phyloP scores from a whole-genome alignment of 2,888 invertebrate species.

The Lochmaea crataegi region DNA sequence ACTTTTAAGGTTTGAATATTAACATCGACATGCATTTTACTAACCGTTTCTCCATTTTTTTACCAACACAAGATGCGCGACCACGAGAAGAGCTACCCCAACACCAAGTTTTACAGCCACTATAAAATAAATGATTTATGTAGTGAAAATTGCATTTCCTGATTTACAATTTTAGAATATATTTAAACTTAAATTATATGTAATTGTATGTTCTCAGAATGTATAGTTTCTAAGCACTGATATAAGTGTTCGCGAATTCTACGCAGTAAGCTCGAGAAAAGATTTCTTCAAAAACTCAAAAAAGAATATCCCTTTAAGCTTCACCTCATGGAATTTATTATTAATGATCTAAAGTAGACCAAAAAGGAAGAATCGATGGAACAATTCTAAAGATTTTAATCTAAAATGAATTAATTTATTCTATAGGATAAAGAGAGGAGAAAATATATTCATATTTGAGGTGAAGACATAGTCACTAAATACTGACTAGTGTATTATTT shows the following conservation, averaged over 20 bases:
- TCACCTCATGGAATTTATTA: too few species aligned
- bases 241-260: neutral
- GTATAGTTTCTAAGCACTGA: neutral
- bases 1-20: constrained; percentile 24
- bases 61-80: constrained; percentile 87
- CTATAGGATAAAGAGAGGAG: too few species aligned
- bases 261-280: neutral
- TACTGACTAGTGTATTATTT: too few species aligned
- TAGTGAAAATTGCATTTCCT: constrained; percentile 62
- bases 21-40: constrained; percentile 64
- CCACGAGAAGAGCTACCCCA: constrained; percentile 85
- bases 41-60: constrained; percentile 81
- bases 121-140: constrained; percentile 71
- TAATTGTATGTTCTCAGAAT: constrained; percentile 18
- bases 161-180: constrained; percentile 57
- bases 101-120: constrained; percentile 89
- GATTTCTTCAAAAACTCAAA: too few species aligned
- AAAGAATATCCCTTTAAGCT: too few species aligned
- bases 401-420: too few species aligned
- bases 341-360: too few species aligned
- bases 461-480: too few species aligned
- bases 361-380: too few species aligned
- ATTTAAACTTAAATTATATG: neutral
- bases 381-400: too few species aligned
- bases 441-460: too few species aligned